Percentiles rank a stretch among this genome's conserved stretches.
Conservation (phyloP, 2,888 invertebrate species). For the Griposia aprilina region DNA sequence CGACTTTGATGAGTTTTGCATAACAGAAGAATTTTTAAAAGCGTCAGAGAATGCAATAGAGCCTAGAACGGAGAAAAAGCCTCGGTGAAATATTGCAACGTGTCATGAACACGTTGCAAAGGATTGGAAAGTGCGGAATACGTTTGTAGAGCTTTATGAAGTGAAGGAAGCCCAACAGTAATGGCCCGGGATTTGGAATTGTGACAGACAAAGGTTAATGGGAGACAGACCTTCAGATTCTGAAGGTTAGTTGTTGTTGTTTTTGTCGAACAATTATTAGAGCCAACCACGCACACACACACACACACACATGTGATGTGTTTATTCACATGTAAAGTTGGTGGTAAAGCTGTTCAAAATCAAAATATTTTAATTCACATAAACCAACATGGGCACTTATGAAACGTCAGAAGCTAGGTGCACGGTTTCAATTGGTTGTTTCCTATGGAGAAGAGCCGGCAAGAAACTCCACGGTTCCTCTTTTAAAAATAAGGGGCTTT, state of each 20-base stretch:
- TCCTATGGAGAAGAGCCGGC: too few relatives aligned
- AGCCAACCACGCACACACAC: too few relatives aligned
- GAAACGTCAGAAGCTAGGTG: too few relatives aligned
- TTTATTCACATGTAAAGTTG: neutral
- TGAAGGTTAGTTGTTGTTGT: neutral
- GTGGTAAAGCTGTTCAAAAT: neutral
- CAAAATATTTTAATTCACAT: too few relatives aligned
- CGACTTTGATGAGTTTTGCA: conserved; percentile 13
- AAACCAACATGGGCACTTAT: too few relatives aligned
- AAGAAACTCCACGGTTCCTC: too few relatives aligned
- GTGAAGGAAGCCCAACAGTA: conserved; percentile 8
- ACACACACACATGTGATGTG: too few relatives aligned
- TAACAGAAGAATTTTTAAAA: conserved; percentile 23
- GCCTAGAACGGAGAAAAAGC: conserved; percentile 23
- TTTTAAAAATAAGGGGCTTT: too few relatives aligned
- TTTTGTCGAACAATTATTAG: neutral
- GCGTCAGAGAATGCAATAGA: conserved; percentile 39
- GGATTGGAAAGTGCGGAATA: conserved; percentile 39
- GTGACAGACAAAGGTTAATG: conserved; percentile 24
- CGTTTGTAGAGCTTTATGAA: conserved; percentile 44
- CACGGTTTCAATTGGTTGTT: too few relatives aligned
- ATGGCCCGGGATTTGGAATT: conserved; percentile 2
- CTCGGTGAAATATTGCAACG: conserved; percentile 49
- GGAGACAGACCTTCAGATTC: conserved; percentile 4
- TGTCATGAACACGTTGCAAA: conserved; percentile 46